These are phyloP conservation scores for Sitta carolinensis DNA, from an alignment of 2,797 vertebrate genomes.

Conservation along the genomic window DNA sequence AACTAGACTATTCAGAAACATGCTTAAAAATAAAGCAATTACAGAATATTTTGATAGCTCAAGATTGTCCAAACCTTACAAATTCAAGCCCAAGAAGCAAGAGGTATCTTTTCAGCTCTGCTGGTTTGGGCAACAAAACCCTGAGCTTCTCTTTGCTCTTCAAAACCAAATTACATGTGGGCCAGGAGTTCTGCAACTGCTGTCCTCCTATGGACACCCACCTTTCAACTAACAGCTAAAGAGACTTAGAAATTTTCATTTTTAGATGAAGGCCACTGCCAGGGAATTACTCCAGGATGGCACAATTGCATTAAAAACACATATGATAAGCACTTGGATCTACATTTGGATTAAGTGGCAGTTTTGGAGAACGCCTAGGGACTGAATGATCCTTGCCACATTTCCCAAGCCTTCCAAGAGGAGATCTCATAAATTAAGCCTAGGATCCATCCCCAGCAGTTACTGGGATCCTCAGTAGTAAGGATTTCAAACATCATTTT, in stretches of 20 bases:
- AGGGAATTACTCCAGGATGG: background rate
- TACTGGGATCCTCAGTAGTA: background rate
- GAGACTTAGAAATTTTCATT: background rate
- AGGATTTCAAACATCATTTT: background rate
- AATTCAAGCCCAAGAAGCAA: background rate
- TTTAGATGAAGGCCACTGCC: background rate
- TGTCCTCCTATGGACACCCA: background rate
- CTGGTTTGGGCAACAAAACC: background rate
- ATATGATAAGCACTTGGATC: background rate
- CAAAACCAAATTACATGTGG: background rate
- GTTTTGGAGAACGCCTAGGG: background rate
- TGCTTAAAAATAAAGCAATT: background rate
- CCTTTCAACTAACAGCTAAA: background rate
- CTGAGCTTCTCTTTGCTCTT: background rate
- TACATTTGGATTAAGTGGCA: background rate
- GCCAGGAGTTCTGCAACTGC: background rate
- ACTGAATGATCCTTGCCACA: fast-evolving
- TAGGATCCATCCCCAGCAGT: background rate
- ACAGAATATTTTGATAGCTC: background rate
- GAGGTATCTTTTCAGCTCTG: background rate
- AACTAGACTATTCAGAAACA: background rate
- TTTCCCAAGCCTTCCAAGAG: background rate
- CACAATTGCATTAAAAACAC: background rate
- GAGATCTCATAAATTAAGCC: background rate
- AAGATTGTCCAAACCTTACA: background rate